These are phyloP conservation scores for Merodon equestris DNA, from an alignment of 2,888 invertebrate genomes.

Conservation along the genomic window DNA sequence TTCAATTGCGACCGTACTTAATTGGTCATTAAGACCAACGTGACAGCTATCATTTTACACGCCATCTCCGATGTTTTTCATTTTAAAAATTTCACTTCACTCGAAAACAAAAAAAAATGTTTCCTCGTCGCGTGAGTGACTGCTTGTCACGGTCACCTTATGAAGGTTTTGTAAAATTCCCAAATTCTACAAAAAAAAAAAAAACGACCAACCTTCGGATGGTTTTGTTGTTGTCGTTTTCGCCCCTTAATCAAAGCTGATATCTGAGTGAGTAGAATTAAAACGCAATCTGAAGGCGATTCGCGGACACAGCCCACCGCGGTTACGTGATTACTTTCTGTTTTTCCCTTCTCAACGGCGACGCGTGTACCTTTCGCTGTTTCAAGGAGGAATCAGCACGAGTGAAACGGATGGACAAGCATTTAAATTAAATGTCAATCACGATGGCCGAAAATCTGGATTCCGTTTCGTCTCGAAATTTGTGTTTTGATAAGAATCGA, in stretches of 20 bases:
- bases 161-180: slow-evolving; percentile 27
- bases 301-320: neutral
- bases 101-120: slow-evolving; percentile 16
- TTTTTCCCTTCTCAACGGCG: slow-evolving; percentile 23
- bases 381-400: slow-evolving; percentile 52
- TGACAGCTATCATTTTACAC: too few relatives aligned
- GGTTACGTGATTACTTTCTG: neutral
- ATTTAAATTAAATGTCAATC: slow-evolving; percentile 7
- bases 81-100: neutral
- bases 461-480: too few relatives aligned
- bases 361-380: slow-evolving; percentile 51
- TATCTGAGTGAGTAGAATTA: slow-evolving; percentile 56
- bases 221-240: slow-evolving; percentile 31
- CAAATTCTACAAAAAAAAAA: too few relatives aligned
- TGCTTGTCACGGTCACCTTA: slow-evolving; percentile 50
- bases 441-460: neutral
- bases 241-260: slow-evolving; percentile 52
- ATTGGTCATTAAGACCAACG: too few relatives aligned
- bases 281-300: slow-evolving; percentile 11
- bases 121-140: slow-evolving; percentile 45
- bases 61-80: too few relatives aligned
- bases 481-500: too few relatives aligned
- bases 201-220: slow-evolving; percentile 31
- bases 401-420: slow-evolving; percentile 20
- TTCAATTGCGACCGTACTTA: too few relatives aligned